Base-by-base conservation (phyloP, 2,888 invertebrate genomes). In the Desoria tigrina region DNA sequence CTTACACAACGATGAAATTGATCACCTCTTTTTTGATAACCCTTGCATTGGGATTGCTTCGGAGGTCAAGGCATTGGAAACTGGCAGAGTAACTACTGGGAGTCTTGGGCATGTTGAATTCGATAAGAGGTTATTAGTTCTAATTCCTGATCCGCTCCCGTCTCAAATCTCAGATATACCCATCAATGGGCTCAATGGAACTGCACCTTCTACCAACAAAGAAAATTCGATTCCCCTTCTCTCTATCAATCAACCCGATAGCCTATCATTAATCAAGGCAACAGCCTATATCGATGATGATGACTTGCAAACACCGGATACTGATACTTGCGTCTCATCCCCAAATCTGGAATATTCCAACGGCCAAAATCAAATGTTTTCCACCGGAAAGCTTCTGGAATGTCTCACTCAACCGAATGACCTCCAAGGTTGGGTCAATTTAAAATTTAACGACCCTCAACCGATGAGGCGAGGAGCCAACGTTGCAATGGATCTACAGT, bases 1-100 rank as follows among this genome's bases (percentile, higher is more conserved):
- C 11, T 64, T 70, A 11, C 60, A 66, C 16, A 68, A 63, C 2
- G 65, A 65, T 21, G 72, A 72, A 24, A 61, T 72, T 18, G 72
- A 72, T 37, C 70, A 72, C 54, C 66, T 70, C 50, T 72, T 72
- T 57, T 72, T 72, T 27, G 72, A 72, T 39, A 61, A 69, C 49
- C 69, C 69, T n/a, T 42, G 32, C 32, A 7, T 16, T 7, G 26
- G 16, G 7, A 45, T 7, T 23, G 4, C 45, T 6, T 49, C 28
- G 23, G 61, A 18, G 39, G 21, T 51, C 32, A 32, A 11, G 11
- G 11, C 6, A 4, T 11, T 11, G 11, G 32, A 32, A 32, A 32
- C 32, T 32, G 6, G 6, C 4, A 7, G 6, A 32, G 32, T 32
- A 7, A 7, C 32, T 7, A 7, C 11, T 7, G 32, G 11, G 11